Evolutionary conservation across 2,888 invertebrate genomes (phyloP), one percentile per base, ranked within the genome.

Genomic region (Plagodis dolabraria): DNA sequence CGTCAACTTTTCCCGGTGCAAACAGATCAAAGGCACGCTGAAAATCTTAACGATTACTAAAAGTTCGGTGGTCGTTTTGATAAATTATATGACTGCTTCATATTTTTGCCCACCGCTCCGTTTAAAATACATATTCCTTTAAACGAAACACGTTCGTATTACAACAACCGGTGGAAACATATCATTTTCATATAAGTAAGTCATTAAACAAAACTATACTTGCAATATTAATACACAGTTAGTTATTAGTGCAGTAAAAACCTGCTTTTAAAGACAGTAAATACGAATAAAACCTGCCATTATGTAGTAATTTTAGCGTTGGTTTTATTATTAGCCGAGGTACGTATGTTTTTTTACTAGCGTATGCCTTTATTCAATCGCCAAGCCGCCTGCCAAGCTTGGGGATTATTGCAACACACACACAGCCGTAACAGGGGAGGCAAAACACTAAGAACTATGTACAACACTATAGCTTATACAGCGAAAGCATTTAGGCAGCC

Each of bases 101-200:
- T 36, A 33, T 38, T 7, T 5, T 34, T 6, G 35, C 6, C 33
- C 10, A 7, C 34, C 45, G 22, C 45, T 22, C 22, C 1, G 4
- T 22, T 22, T 22, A 1, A 22, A 22, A 22, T 38, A 12, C n/a
- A 7, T 35, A 33, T 33, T 9, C 33, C 42, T 34, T 12, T 36
- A 51, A 50, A 54, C 34, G 33, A 51, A 50, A 54, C 34, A 11
- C 46, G 44, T 52, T 56, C 4, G 46, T 43, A 38, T 7, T 9
- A 38, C 9, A 7, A 57, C 35, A 48, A 11, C 10, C 57, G 35
- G 6, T 22, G 11, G 7, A n/a, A 63, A 54, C 55, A 48, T 63
- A 54, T 63, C 54, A 69, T 67, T 63, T 65, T 64, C 63, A 60
- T 56, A 65, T 62, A 63, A 68, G 57, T 68, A 58, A 65, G 64